A percentile compares a stretch with the other conserved stretches of the same genome.
These are phyloP conservation scores for Prosapia bicincta DNA, from an alignment of 2,888 invertebrate species.

Conservation along the genomic window DNA sequence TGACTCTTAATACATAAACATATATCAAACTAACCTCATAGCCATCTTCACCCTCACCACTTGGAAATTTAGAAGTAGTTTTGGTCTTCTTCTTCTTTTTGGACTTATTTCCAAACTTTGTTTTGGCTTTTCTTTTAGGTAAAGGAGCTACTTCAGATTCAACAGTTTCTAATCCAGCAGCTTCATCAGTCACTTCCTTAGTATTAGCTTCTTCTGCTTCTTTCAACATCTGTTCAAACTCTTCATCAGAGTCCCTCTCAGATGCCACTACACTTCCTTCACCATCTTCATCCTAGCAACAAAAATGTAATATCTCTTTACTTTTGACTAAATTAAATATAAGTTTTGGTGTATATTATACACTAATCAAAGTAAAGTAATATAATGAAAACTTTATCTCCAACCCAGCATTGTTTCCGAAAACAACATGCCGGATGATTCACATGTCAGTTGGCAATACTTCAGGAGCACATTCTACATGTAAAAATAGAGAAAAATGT, in stretches of 20 bases:
- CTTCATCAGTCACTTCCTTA: slow-evolving; percentile 44
- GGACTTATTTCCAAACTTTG: slow-evolving; percentile 68
- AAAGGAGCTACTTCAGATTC: slow-evolving; percentile 43
- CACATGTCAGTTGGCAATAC: no score
- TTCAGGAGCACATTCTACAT: no score
- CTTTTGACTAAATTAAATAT: not conserved
- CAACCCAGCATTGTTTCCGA: no score
- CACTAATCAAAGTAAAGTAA: not conserved
- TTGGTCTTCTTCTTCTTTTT: slow-evolving; percentile 87
- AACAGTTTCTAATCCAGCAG: slow-evolving; percentile 57
- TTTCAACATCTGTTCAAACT: slow-evolving; percentile 96
- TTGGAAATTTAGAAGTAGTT: slow-evolving; percentile 78
- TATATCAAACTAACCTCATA: slow-evolving; percentile 61
- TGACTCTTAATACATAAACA: no score
- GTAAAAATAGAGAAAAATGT: no score
- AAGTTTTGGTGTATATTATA: no score
- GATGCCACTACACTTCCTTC: slow-evolving; percentile 68
- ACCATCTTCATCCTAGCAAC: slow-evolving; percentile 66
- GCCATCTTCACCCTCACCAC: slow-evolving; percentile 76
- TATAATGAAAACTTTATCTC: no score
- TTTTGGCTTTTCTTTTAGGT: slow-evolving; percentile 45
- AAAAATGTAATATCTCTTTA: no score
- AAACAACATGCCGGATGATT: no score
- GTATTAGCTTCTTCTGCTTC: slow-evolving; percentile 72
- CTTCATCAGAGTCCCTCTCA: slow-evolving; percentile 94